Conservation (phyloP, 2,888 invertebrate genomes). For the Phortica okadai region DNA sequence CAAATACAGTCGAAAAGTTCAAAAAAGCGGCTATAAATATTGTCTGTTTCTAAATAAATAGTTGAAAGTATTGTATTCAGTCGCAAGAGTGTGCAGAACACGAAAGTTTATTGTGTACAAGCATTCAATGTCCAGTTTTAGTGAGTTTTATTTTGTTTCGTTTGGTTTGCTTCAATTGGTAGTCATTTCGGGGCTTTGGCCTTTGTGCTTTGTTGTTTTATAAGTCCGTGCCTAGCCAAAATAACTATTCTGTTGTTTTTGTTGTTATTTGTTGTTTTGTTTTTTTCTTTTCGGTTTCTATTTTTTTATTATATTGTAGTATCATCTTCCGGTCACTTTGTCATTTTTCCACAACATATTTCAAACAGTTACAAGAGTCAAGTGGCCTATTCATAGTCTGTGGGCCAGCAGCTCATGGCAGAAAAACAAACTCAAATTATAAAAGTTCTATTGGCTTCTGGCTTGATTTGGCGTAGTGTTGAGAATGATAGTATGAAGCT, state of each 20-base stretch:
- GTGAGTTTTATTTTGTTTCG: not conserved
- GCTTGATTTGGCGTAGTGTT: not conserved
- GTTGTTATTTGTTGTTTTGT: not conserved
- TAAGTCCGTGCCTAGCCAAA: not conserved
- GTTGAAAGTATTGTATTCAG: slow-evolving; percentile 40
- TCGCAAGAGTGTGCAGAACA: slow-evolving; percentile 15
- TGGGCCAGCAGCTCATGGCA: slow-evolving; percentile 19
- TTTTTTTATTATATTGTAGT: slow-evolving; percentile 62
- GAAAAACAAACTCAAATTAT: slow-evolving; percentile 29
- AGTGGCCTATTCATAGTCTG: slow-evolving; percentile 56
- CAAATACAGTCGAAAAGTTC: slow-evolving; percentile 38
- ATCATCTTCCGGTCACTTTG: slow-evolving; percentile 74
- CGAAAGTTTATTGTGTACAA: slow-evolving; percentile 5
- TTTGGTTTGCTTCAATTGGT: not conserved
- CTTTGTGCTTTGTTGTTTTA: not conserved
- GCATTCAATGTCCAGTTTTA: slow-evolving; percentile 12
- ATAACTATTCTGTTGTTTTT: not conserved
- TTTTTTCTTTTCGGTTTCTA: slow-evolving; percentile 4
- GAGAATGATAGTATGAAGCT: not conserved
- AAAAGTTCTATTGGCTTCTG: not conserved
- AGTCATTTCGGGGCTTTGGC: not conserved
- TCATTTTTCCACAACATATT: slow-evolving; percentile 70
- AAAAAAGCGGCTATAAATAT: slow-evolving; percentile 67
- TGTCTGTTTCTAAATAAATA: slow-evolving; percentile 69
- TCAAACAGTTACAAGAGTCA: slow-evolving; percentile 65